Evolutionary conservation across 37 sponge, comb jelly and placozoan genomes (phyloP), one percentile per base, ranked within the genome.

Genomic region (Ephydatia muelleri): DNA sequence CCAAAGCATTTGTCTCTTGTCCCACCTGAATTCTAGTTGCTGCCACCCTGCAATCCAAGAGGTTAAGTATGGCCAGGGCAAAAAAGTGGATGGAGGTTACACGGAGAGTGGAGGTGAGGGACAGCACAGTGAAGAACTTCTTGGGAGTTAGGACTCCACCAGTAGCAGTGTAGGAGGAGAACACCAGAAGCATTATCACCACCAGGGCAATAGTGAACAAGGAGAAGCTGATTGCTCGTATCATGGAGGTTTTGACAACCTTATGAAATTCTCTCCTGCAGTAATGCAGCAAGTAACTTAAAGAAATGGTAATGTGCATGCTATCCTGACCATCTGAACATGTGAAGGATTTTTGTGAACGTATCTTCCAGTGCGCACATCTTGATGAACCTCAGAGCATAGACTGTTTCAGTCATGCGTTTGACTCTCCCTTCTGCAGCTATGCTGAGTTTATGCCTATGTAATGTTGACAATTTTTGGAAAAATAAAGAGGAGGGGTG

Each of bases 21-120:
- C 22, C 57, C 29, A 92, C 93, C 87, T 89, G 75, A 49, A 95
- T 89, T 81, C 95, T 80, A 6, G 66, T 38, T 30, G 92, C 16
- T 12, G 88, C 91, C 25, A 95, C 95, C 49, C 30, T 67, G 0
- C 39, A 78, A 65, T 95, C 95, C n/a, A 86, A 71, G 29, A 80
- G 35, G 28, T 81, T 80, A 22, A 91, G 71, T 5, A 87, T 13
- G 26, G 72, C 81, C 3, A 48, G 64, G 11, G 85, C n/a, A 6
- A 92, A 66, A 40, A 82, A 85, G 5, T 75, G 30, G 22, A 86
- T 37, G 40, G 90, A 77, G 36, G 75, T 84, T 3, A 86, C 30
- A 0, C 92, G 72, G 36, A 89, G 77, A 3, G 38, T 37, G 11
- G 78, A 67, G 49, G 88, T 66, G 34, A 86, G 48, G 36, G 76